Conservation (phyloP, 2,797 vertebrate genomes). For the Cichlasoma orientale region DNA sequence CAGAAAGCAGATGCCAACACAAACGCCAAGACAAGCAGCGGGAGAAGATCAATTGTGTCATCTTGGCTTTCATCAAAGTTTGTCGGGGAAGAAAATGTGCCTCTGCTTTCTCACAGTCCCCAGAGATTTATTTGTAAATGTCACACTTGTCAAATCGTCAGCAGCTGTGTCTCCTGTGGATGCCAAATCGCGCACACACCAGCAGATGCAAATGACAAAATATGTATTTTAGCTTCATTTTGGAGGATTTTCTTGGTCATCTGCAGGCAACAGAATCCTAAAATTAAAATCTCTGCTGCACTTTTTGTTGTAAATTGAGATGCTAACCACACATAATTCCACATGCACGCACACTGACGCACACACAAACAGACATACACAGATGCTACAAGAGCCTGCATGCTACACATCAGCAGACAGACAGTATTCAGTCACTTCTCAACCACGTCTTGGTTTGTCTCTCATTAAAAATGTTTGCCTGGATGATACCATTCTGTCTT, state of each 20-base stretch:
- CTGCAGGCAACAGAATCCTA: slow-evolving; percentile 9
- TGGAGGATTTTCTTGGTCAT: slow-evolving; percentile 34
- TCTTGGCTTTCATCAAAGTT: slow-evolving; percentile 68
- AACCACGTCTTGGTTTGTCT: slow-evolving; percentile 49
- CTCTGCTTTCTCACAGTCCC: slow-evolving; percentile 50
- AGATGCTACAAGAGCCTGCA: slow-evolving; percentile 30
- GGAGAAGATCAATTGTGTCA: slow-evolving; percentile 59
- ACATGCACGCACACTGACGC: neutral
- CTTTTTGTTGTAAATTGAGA: slow-evolving; percentile 14
- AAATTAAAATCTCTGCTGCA: slow-evolving; percentile 6
- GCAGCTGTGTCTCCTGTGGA: slow-evolving; percentile 49
- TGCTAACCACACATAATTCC: neutral
- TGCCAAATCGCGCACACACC: slow-evolving; percentile 17
- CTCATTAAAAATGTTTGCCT: slow-evolving; percentile 80
- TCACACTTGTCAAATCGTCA: slow-evolving; percentile 71
- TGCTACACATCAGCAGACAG: slow-evolving; percentile 31
- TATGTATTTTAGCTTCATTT: slow-evolving; percentile 29
- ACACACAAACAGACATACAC: slow-evolving; percentile 12
- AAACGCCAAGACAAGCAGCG: slow-evolving; percentile 27
- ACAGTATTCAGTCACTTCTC: slow-evolving; percentile 47
- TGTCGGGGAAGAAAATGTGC: slow-evolving; percentile 51
- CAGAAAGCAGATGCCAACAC: slow-evolving; percentile 54
- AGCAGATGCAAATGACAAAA: slow-evolving; percentile 43
- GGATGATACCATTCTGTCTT: slow-evolving; percentile 62
- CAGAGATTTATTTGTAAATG: slow-evolving; percentile 73